Evolutionary conservation across 2,888 invertebrate genomes (phyloP).

Genomic region (Empis livida): DNA sequence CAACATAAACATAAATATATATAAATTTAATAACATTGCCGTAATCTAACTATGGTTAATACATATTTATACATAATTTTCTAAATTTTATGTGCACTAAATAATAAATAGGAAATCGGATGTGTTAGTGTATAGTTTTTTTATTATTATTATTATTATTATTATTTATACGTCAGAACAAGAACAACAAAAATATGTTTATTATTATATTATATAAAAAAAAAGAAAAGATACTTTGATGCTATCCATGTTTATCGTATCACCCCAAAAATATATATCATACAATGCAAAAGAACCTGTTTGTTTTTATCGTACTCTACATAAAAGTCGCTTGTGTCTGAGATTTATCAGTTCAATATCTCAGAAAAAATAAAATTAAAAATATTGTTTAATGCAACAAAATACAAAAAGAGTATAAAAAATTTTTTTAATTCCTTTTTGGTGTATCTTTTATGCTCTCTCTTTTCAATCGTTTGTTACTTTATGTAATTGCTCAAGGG

Average conservation of each 20-base stretch:
- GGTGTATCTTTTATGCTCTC: background rate
- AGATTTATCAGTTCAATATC: conserved; percentile 11
- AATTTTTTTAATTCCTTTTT: background rate
- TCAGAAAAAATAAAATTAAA: background rate
- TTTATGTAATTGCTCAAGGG: conserved; percentile 8
- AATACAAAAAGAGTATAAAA: background rate
- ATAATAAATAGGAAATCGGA: background rate
- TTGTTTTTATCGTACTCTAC: background rate
- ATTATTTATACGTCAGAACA: background rate
- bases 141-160: background rate
- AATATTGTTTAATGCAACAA: background rate
- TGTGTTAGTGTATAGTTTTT: background rate
- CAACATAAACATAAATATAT: too few species aligned
- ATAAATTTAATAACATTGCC: too few species aligned
- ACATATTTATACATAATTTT: background rate
- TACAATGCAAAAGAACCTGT: conserved; percentile 3
- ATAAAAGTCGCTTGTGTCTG: background rate
- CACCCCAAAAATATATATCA: background rate
- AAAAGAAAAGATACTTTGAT: too few species aligned
- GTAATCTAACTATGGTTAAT: too few species aligned
- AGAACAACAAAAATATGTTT: too few species aligned
- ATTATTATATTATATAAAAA: too few species aligned
- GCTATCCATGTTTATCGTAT: background rate
- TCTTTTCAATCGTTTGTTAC: background rate
- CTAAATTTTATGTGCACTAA: background rate